Evolutionary conservation across 2,888 invertebrate genomes (phyloP).

Genomic region (Eremobia ochroleuca): DNA sequence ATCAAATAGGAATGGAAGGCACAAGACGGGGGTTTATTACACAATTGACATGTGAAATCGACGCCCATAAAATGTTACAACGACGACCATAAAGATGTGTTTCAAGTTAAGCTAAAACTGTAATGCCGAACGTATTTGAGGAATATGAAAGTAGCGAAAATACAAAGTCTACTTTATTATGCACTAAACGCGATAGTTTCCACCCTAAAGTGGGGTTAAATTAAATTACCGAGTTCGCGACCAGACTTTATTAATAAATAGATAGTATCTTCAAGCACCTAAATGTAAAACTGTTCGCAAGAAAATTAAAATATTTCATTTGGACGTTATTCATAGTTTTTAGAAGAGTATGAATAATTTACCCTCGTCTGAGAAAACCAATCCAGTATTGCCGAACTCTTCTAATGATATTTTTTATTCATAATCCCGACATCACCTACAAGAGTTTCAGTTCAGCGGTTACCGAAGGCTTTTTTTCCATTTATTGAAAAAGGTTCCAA

Average conservation of each 20-base stretch:
- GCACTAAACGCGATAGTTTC: constrained; percentile 46
- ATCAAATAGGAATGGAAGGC: constrained; percentile 75
- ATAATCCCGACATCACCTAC: constrained; percentile 23
- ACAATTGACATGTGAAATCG: constrained; percentile 81
- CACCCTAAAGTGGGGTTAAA: constrained; percentile 23
- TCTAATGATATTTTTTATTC: constrained; percentile 40
- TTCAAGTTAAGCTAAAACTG: constrained; percentile 55
- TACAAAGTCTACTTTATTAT: constrained; percentile 60
- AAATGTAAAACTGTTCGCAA: not conserved
- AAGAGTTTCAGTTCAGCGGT: constrained; percentile 40
- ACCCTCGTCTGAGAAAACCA: constrained; percentile 8
- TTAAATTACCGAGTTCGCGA: constrained; percentile 29
- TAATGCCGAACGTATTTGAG: constrained; percentile 43
- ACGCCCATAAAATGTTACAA: constrained; percentile 75
- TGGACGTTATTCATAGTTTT: constrained; percentile 26
- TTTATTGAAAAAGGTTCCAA: constrained; percentile 40
- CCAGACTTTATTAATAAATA: constrained; percentile 29
- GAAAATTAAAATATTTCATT: constrained; percentile 40
- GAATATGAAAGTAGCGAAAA: constrained; percentile 34
- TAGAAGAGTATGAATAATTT: constrained; percentile 29
- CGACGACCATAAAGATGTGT: constrained; percentile 60
- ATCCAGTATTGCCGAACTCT: constrained; percentile 19
- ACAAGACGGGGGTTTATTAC: constrained; percentile 77
- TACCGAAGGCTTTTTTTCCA: constrained; percentile 33
- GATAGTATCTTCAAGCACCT: not conserved